phyloP scores from a whole-genome alignment of 2,888 invertebrate species.

The Cynaeus angustus region DNA sequence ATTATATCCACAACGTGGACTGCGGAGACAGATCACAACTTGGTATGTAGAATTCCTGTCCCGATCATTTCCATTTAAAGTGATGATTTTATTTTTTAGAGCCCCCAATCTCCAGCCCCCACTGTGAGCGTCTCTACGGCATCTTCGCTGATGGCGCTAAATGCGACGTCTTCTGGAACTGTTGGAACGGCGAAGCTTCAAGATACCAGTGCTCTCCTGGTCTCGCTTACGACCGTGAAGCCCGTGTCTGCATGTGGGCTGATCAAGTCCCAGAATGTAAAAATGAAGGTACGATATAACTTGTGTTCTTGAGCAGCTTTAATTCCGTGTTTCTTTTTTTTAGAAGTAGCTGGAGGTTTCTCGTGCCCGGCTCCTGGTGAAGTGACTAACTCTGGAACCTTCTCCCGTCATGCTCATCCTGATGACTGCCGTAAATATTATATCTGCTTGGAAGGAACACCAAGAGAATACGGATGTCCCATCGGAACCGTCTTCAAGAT shows the following conservation, averaged over 20 bases:
- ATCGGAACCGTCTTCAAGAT: conserved; percentile 97
- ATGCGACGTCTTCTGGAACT: conserved; percentile 97
- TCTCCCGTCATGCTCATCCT: conserved; percentile 96
- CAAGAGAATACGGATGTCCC: conserved; percentile 96
- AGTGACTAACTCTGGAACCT: conserved; percentile 87
- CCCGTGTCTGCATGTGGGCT: conserved; percentile 97
- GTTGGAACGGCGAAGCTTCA: conserved; percentile 96
- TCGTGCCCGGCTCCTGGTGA: conserved; percentile 89
- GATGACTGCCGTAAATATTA: conserved; percentile 96
- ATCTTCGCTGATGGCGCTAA: conserved; percentile 92
- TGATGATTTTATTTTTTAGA: conserved; percentile 73
- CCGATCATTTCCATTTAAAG: no score
- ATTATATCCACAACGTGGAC: conserved; percentile 95
- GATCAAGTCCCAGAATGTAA: conserved; percentile 95
- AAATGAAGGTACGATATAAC: conserved; percentile 83
- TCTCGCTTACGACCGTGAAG: conserved; percentile 93
- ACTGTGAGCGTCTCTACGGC: conserved; percentile 91
- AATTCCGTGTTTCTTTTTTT: conserved; percentile 55
- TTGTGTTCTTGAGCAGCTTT: no score
- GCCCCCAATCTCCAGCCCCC: conserved; percentile 87
- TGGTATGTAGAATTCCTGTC: conserved; percentile 79
- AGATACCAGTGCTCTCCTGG: conserved; percentile 96
- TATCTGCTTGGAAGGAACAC: conserved; percentile 92
- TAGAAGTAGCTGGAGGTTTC: conserved; percentile 95
- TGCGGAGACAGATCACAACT: conserved; percentile 91